Percentiles rank a stretch among this genome's conserved stretches.
Conservation (phyloP, 2,797 vertebrate genomes). For the Arctocebus calabarensis region DNA sequence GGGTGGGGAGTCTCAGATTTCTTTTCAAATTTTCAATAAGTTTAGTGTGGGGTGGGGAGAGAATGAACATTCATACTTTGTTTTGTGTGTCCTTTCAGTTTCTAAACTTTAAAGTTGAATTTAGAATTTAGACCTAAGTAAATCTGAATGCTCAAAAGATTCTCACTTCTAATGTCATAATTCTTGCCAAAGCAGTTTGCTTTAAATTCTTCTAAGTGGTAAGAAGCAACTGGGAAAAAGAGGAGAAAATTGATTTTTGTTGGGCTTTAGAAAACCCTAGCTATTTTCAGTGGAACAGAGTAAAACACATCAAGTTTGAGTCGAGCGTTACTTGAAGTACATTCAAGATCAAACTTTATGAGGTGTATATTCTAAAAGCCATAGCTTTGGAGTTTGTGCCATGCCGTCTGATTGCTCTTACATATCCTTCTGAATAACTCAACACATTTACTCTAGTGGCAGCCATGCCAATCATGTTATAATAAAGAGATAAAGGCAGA, state of each 20-base stretch:
- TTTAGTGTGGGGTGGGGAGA: not conserved
- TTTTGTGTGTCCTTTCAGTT: slow-evolving; percentile 18
- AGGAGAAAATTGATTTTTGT: not conserved
- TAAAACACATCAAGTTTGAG: not conserved
- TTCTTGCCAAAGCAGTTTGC: slow-evolving; percentile 40
- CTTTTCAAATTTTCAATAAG: slow-evolving; percentile 47
- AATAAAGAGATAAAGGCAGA: slow-evolving; percentile 34
- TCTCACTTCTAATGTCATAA: not conserved
- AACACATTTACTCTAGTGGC: not conserved
- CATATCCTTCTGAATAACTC: not conserved
- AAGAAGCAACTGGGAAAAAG: not conserved
- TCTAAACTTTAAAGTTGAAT: slow-evolving; percentile 44
- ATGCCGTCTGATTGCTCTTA: not conserved
- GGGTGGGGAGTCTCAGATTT: slow-evolving; percentile 21
- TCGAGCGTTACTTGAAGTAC: not conserved
- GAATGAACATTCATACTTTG: slow-evolving; percentile 13
- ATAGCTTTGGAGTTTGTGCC: not conserved
- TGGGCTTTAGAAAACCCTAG: slow-evolving; percentile 12
- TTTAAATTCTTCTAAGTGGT: not conserved
- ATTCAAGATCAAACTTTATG: slow-evolving; percentile 20
- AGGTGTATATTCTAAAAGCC: not conserved
- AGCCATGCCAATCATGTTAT: slow-evolving; percentile 25
- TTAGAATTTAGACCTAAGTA: not conserved
- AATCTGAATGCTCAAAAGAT: not conserved
- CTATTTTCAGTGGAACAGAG: not conserved